Evolutionary conservation across 1,140 invertebrate species (phyloP).

Genomic region (Druon quercuslanigerum): DNA sequence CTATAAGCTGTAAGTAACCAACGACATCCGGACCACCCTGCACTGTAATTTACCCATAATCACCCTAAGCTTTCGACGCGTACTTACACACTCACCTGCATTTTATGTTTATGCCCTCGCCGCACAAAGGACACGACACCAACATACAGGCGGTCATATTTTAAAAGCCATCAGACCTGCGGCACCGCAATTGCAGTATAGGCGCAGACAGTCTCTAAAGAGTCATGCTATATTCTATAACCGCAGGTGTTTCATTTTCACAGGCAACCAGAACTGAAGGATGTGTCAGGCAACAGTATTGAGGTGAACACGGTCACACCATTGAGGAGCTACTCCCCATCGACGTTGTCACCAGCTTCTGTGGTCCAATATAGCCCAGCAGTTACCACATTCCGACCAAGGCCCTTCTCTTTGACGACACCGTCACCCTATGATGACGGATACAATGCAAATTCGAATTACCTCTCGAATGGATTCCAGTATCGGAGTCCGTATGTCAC

Average conservation of each 20-base stretch:
- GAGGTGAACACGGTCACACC: conserved; percentile 57
- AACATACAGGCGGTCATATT: neutral
- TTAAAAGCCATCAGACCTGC: conserved; percentile 1
- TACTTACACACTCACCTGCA: neutral
- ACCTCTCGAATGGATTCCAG: conserved; percentile 53
- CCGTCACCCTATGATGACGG: conserved; percentile 41
- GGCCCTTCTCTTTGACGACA: conserved; percentile 45
- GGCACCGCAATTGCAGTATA: neutral
- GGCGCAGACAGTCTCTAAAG: neutral
- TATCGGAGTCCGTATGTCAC: conserved; percentile 49
- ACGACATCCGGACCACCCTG: conserved; percentile 26
- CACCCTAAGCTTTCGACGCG: neutral
- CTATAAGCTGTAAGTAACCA: neutral
- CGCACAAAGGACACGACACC: conserved; percentile 10
- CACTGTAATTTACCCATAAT: conserved; percentile 24
- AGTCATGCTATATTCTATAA: conserved; percentile 35
- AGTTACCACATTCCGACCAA: conserved; percentile 51
- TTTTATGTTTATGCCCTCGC: neutral
- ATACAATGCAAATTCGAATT: conserved; percentile 51
- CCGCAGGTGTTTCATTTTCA: conserved; percentile 33
- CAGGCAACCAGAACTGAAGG: conserved; percentile 64
- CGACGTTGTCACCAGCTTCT: conserved; percentile 47
- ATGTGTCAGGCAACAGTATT: conserved; percentile 67
- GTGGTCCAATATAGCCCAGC: conserved; percentile 46
- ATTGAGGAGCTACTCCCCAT: conserved; percentile 42